Conservation (phyloP, 1,140 invertebrate species). For the Olivierus martensii region DNA sequence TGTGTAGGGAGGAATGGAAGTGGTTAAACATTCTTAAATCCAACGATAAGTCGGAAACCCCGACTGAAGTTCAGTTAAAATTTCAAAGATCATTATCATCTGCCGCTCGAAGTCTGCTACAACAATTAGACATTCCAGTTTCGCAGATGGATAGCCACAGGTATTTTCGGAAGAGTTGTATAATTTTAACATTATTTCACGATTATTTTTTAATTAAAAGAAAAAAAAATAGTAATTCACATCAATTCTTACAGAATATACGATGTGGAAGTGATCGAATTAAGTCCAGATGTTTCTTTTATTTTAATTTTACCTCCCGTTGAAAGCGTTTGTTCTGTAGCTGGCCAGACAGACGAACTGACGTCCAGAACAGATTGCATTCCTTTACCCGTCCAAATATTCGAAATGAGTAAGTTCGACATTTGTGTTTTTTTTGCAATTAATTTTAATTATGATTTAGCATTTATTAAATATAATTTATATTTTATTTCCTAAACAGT, state of each 20-base stretch:
- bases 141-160: conserved; percentile 14
- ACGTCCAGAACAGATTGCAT: conserved; percentile 63
- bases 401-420: conserved; percentile 54
- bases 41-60: conserved; percentile 3
- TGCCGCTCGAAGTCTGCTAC: conserved; percentile 25
- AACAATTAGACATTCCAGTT: conserved; percentile 20
- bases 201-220: no score
- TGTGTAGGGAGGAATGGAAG: conserved; percentile 77
- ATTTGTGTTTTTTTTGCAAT: background rate
- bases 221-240: conserved; percentile 29
- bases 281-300: conserved; percentile 73
- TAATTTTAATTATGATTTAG: background rate
- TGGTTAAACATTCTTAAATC: conserved; percentile 32
- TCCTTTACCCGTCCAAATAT: conserved; percentile 68
- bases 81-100: conserved; percentile 26
- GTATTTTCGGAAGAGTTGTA: background rate
- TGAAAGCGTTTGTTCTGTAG: conserved; percentile 77
- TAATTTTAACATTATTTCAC: background rate
- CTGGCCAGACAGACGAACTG: conserved; percentile 63
- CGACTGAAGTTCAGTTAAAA: conserved; percentile 21
- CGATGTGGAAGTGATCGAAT: conserved; percentile 79
- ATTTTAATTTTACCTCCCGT: conserved; percentile 76
- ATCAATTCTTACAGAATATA: conserved; percentile 46
- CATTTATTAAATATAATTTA: no score
- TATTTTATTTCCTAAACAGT: conserved; percentile 36